These are phyloP conservation scores for Zonotrichia albicollis DNA, from an alignment of 2,797 vertebrate species.

Conservation along the genomic window DNA sequence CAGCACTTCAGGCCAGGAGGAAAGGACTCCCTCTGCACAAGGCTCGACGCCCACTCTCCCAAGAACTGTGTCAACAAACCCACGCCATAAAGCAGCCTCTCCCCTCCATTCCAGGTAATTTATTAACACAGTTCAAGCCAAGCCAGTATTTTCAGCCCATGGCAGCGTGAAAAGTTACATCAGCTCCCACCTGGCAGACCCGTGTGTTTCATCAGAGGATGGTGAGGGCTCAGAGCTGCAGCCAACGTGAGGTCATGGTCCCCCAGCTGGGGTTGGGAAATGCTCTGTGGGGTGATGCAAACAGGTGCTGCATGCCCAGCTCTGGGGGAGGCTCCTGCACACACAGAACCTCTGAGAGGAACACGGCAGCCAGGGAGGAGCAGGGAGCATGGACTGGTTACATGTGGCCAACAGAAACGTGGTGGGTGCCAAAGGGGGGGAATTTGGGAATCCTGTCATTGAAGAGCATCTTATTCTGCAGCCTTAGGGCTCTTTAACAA, in stretches of 20 bases:
- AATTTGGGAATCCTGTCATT: background rate
- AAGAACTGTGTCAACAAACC: background rate
- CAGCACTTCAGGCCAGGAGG: accelerated
- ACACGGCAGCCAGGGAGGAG: background rate
- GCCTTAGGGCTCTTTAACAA: background rate
- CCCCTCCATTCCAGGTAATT: background rate
- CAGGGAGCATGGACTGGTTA: accelerated
- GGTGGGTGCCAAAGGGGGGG: accelerated
- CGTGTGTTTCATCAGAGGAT: background rate
- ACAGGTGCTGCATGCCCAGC: background rate
- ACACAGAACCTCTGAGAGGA: accelerated
- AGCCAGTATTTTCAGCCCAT: background rate
- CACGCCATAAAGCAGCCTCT: background rate
- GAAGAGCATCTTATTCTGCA: background rate
- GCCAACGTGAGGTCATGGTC: background rate
- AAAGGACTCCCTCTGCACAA: background rate
- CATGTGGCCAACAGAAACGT: accelerated
- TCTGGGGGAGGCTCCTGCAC: background rate
- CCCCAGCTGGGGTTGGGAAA: background rate
- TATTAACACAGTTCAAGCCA: conserved; percentile 42
- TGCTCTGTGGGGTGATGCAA: background rate
- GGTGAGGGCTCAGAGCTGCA: background rate
- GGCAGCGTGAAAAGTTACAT: background rate
- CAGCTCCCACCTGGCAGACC: background rate
- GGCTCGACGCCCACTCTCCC: background rate